These are phyloP conservation scores for Heptranchias perlo DNA, from an alignment of 2,113 vertebrate genomes.

Conservation along the genomic window DNA sequence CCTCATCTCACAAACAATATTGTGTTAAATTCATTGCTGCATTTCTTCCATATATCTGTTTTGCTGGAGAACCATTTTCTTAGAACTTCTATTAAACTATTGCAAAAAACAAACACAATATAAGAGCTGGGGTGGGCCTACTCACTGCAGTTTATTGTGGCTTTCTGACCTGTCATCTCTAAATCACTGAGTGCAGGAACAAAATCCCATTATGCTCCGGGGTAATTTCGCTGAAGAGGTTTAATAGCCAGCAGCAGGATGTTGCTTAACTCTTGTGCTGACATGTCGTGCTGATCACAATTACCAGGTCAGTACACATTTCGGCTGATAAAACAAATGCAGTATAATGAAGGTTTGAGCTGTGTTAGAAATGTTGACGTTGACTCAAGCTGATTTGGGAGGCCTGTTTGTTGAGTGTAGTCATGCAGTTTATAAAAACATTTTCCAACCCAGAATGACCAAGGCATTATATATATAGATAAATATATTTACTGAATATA, in stretches of 20 bases:
- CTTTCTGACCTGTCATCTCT: neutral
- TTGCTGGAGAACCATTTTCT: neutral
- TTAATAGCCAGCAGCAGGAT: slow-evolving; percentile 17
- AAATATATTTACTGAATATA: neutral
- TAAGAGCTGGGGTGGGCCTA: neutral
- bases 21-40: neutral
- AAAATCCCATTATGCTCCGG: neutral
- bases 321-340: neutral
- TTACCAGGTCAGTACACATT: neutral
- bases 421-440: neutral
- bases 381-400: neutral
- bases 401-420: neutral
- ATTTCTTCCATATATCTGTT: neutral
- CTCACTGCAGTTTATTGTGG: neutral
- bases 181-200: neutral
- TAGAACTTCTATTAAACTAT: neutral
- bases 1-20: slow-evolving; percentile 14
- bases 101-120: neutral
- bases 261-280: neutral
- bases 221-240: slow-evolving; percentile 6
- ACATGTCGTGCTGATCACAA: neutral
- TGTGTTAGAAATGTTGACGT: slow-evolving; percentile 3
- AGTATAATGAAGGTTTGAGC: neutral
- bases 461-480: neutral
- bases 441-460: neutral